Conservation (phyloP, 2,888 invertebrate species). For the Spisula subtruncata region DNA sequence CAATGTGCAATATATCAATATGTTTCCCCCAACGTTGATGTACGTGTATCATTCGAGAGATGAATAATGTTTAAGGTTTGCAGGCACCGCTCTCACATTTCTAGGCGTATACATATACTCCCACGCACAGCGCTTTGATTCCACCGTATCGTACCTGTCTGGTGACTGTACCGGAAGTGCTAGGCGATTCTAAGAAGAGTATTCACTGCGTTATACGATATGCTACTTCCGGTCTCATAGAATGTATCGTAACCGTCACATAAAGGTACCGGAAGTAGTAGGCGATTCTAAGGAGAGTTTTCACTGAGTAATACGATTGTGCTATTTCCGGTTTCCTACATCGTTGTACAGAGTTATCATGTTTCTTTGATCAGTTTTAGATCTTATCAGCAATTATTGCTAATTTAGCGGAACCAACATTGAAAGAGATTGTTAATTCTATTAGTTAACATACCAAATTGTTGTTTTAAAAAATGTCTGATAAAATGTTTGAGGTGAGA, state of each 20-base stretch:
- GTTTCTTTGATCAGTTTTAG: constrained; percentile 2
- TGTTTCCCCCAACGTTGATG: neutral
- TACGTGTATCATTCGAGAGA: neutral
- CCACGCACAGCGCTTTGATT: too few relatives aligned
- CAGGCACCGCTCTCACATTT: neutral
- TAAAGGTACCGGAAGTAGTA: too few relatives aligned
- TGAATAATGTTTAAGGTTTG: neutral
- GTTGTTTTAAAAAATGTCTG: neutral
- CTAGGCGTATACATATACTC: too few relatives aligned
- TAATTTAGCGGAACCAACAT: constrained; percentile 1
- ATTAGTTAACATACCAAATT: neutral
- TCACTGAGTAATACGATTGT: neutral
- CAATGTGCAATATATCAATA: constrained; percentile 23
- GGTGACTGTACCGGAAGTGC: too few relatives aligned
- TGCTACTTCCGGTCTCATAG: neutral
- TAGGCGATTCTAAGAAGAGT: neutral
- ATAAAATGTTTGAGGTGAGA: neutral
- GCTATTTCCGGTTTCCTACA: neutral
- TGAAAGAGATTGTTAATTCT: neutral
- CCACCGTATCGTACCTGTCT: too few relatives aligned
- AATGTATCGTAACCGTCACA: too few relatives aligned
- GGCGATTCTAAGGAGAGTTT: neutral
- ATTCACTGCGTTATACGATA: neutral
- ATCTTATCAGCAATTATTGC: constrained; percentile 11
- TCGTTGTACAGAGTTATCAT: neutral